phyloP scores from a whole-genome alignment of 2,113 vertebrate genomes.

The Heterotilapia buettikoferi region DNA sequence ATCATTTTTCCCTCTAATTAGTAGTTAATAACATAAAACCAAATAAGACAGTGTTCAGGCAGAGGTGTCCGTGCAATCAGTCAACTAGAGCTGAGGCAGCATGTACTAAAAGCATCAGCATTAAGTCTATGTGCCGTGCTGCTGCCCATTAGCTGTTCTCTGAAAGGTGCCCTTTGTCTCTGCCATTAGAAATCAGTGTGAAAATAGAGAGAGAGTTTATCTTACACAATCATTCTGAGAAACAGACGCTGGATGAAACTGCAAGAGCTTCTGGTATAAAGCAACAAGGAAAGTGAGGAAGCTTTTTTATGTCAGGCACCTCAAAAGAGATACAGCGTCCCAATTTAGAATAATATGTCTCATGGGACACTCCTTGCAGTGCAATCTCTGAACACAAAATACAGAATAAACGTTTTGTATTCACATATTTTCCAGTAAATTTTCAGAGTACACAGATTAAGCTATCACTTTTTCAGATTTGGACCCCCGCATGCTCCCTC shows the following conservation, averaged over 20 bases:
- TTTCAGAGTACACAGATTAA: neutral
- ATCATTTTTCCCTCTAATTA: neutral
- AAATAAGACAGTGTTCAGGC: neutral
- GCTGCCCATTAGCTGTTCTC: slow-evolving; percentile 33
- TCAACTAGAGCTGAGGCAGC: neutral
- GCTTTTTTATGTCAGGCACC: neutral
- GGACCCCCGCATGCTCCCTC: neutral
- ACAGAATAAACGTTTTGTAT: neutral
- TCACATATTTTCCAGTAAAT: neutral
- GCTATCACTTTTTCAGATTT: neutral
- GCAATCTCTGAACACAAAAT: neutral
- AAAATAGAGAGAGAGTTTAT: neutral
- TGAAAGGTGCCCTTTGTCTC: slow-evolving; percentile 44
- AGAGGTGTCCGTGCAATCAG: neutral
- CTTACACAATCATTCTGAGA: neutral
- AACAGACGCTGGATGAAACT: neutral
- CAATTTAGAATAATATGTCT: neutral
- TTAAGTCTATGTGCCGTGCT: neutral
- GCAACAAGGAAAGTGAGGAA: neutral
- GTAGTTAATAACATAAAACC: neutral
- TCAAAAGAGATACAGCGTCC: neutral
- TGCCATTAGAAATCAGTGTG: slow-evolving; percentile 12
- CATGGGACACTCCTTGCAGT: neutral
- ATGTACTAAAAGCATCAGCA: slow-evolving; percentile 39
- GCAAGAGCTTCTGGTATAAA: neutral